Percentiles rank a stretch among this genome's conserved stretches.
Conservation (phyloP, 2,113 vertebrate genomes). For the Ondatra zibethicus region DNA sequence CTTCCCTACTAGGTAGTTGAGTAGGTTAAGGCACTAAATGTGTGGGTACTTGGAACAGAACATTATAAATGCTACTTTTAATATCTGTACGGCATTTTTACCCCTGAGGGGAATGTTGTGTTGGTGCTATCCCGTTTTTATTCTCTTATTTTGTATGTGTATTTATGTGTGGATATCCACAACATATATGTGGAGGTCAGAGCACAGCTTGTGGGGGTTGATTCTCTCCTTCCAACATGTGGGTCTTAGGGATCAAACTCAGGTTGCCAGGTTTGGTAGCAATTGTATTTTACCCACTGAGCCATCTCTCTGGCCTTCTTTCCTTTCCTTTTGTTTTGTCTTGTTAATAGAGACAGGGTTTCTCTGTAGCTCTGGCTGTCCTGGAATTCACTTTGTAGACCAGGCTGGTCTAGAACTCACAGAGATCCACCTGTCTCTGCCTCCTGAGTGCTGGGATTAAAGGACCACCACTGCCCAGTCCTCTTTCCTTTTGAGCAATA, state of each 20-base stretch:
- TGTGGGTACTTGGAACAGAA: slow-evolving; percentile 16
- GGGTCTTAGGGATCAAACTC: not conserved
- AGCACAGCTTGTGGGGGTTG: not conserved
- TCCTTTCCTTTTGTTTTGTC: not conserved
- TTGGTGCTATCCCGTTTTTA: not conserved
- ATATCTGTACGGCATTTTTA: not conserved
- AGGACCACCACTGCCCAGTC: not conserved
- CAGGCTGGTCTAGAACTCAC: too few relatives aligned
- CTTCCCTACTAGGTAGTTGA: not conserved
- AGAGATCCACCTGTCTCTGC: too few relatives aligned
- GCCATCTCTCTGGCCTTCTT: not conserved
- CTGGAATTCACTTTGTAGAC: too few relatives aligned
- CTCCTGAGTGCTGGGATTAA: too few relatives aligned
- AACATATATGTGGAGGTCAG: too few relatives aligned
- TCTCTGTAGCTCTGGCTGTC: too few relatives aligned
- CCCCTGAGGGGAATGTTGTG: not conserved
- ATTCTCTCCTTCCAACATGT: not conserved
- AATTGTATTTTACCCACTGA: not conserved
- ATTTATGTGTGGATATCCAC: not conserved
- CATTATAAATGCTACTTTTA: not conserved
- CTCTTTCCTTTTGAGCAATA: not conserved
- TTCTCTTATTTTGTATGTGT: not conserved
- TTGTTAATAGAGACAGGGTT: too few relatives aligned
- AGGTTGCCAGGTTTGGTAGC: not conserved
- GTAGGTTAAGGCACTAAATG: not conserved